Conservation (phyloP, 2,888 invertebrate genomes). For the Galerucella pusilla region DNA sequence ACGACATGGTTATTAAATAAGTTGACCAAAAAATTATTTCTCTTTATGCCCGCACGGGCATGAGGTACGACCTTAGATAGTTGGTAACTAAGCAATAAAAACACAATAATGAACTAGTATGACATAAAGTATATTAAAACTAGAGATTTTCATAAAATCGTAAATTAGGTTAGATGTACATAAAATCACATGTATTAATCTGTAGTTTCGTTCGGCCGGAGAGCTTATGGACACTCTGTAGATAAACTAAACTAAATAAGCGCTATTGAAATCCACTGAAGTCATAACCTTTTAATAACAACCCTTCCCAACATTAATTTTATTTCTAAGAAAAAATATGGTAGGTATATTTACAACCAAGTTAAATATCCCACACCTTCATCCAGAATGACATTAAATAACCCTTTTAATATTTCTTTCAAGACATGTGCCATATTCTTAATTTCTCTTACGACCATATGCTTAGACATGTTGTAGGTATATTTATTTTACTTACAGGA, state of each 20-base stretch:
- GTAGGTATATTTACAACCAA: background rate
- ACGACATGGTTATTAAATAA: too few relatives aligned
- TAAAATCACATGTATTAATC: too few relatives aligned
- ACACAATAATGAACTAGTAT: too few relatives aligned
- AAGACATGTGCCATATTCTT: constrained; percentile 4
- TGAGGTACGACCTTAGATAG: too few relatives aligned
- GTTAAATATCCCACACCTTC: background rate
- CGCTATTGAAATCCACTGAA: background rate
- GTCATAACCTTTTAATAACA: background rate
- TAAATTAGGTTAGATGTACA: too few relatives aligned
- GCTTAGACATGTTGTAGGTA: constrained; percentile 1
- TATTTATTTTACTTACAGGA: background rate
- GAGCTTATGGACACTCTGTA: background rate
- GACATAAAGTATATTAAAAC: too few relatives aligned
- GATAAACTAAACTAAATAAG: background rate
- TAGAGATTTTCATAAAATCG: too few relatives aligned
- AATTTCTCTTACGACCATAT: constrained; percentile 3
- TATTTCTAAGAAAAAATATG: background rate
- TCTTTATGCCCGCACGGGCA: too few relatives aligned
- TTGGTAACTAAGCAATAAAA: too few relatives aligned
- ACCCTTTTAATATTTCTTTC: constrained; percentile 2
- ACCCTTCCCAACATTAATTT: background rate
- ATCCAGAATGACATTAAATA: background rate
- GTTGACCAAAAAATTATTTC: too few relatives aligned
- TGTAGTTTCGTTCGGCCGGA: too few relatives aligned